These are phyloP conservation scores for Corythornis leucogaster DNA, from an alignment of 2,797 vertebrate species.

Conservation along the genomic window DNA sequence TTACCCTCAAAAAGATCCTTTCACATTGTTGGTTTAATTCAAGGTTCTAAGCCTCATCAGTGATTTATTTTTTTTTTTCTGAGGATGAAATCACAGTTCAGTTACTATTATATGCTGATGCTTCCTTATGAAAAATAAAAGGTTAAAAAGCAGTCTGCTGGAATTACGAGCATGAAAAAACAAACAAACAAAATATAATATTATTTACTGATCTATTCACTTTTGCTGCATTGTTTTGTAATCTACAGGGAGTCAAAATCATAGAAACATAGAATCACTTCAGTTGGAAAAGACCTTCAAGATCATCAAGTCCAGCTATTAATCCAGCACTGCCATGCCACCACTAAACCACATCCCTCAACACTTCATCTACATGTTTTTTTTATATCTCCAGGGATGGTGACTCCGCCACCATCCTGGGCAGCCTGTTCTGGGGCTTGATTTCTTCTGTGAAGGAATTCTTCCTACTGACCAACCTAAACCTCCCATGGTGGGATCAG, in stretches of 20 bases:
- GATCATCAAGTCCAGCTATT: no score
- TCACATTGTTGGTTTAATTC: not conserved
- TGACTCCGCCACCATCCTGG: no score
- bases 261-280: no score
- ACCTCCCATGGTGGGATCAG: not conserved
- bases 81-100: not conserved
- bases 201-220: not conserved
- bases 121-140: not conserved
- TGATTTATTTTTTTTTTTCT: not conserved
- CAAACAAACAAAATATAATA: not conserved
- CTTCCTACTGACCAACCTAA: no score
- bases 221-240: not conserved
- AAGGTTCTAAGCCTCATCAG: not conserved
- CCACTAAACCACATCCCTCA: no score
- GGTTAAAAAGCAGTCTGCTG: not conserved
- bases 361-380: no score
- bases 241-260: not conserved
- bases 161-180: not conserved
- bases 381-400: no score
- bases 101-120: not conserved
- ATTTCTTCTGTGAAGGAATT: no score
- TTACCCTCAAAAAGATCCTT: not conserved
- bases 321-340: no score
- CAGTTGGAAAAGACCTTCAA: no score
- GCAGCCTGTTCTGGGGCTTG: no score